A percentile compares a stretch with the other conserved stretches of the same genome.
Evolutionary conservation across 1,140 invertebrate genomes (phyloP).

Genomic region (honey bee (Apis mellifera)): DNA sequence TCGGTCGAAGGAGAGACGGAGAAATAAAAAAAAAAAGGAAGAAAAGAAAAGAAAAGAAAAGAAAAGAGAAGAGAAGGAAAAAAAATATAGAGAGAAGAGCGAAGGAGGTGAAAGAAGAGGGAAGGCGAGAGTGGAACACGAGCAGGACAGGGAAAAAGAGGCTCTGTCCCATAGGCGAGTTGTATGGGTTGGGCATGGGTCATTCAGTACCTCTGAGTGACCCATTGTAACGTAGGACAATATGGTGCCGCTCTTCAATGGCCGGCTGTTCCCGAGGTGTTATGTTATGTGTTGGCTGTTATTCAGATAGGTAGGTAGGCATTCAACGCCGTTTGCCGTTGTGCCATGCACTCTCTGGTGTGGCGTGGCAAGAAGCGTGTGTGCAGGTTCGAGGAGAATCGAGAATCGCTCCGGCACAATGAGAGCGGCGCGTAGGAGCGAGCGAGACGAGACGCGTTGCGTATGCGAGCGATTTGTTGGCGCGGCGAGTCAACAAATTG

Average conservation of each 20-base stretch:
- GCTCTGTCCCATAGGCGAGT: constrained; percentile 61
- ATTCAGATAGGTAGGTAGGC: constrained; percentile 70
- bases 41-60: not conserved
- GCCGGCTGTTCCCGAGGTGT: constrained; percentile 72
- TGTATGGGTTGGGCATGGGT: constrained; percentile 67
- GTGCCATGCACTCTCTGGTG: constrained; percentile 37
- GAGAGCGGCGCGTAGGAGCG: not conserved
- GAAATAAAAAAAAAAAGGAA: not conserved
- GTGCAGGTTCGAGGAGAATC: constrained; percentile 52
- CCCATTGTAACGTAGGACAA: constrained; percentile 74
- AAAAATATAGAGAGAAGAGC: constrained; percentile 6
- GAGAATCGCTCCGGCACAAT: constrained; percentile 30
- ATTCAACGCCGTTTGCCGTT: constrained; percentile 64
- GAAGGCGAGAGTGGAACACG: constrained; percentile 46
- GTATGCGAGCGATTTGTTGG: constrained; percentile 43
- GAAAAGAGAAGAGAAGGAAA: not conserved
- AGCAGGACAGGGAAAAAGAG: constrained; percentile 61
- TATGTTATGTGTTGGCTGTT: constrained; percentile 73
- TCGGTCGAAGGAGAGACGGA: not conserved
- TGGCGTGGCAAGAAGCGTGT: constrained; percentile 40
- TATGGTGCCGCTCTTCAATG: constrained; percentile 70
- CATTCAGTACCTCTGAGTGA: constrained; percentile 72
- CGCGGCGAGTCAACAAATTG: constrained; percentile 59
- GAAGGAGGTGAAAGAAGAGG: constrained; percentile 25
- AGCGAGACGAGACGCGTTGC: not conserved